Conservation (phyloP, 2,797 vertebrate species). For the Gymnocypris eckloni region DNA sequence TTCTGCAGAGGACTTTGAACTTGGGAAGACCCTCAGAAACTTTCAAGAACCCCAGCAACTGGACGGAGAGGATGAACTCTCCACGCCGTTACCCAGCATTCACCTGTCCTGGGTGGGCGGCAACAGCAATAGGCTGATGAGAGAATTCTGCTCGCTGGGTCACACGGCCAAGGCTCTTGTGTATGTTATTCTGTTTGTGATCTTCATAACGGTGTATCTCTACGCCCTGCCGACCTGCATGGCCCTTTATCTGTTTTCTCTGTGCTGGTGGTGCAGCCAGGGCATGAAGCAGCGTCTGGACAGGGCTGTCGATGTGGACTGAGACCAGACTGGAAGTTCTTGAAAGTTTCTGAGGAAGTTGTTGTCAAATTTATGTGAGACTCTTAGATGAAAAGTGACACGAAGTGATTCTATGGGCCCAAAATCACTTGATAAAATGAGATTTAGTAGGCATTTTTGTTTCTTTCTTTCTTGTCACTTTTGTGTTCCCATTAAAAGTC, state of each 20-base stretch:
- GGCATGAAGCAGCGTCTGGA: slow-evolving; percentile 73
- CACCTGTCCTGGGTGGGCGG: slow-evolving; percentile 67
- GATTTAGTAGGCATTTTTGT: slow-evolving; percentile 54
- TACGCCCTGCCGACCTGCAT: slow-evolving; percentile 88
- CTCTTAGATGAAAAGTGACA: slow-evolving; percentile 27
- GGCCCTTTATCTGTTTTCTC: slow-evolving; percentile 84
- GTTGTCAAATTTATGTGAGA: not conserved
- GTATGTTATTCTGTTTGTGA: slow-evolving; percentile 80
- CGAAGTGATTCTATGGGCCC: slow-evolving; percentile 71
- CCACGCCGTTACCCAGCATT: slow-evolving; percentile 44
- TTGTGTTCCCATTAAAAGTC: slow-evolving; percentile 65
- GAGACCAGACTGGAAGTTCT: not conserved
- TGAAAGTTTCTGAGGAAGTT: not conserved
- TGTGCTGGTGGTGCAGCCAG: slow-evolving; percentile 86
- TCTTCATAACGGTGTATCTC: slow-evolving; percentile 82
- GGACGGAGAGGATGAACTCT: slow-evolving; percentile 53
- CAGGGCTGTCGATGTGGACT: slow-evolving; percentile 62
- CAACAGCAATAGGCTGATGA: slow-evolving; percentile 60
- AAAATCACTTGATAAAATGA: slow-evolving; percentile 60
- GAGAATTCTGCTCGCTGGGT: slow-evolving; percentile 73
- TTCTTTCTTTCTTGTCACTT: slow-evolving; percentile 19
- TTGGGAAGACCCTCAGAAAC: slow-evolving; percentile 23
- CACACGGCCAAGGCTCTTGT: slow-evolving; percentile 78
- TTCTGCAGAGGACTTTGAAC: slow-evolving; percentile 15
- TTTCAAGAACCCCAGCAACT: slow-evolving; percentile 58